These are phyloP conservation scores for Noctua comes DNA, from an alignment of 2,888 invertebrate genomes.

Conservation along the genomic window DNA sequence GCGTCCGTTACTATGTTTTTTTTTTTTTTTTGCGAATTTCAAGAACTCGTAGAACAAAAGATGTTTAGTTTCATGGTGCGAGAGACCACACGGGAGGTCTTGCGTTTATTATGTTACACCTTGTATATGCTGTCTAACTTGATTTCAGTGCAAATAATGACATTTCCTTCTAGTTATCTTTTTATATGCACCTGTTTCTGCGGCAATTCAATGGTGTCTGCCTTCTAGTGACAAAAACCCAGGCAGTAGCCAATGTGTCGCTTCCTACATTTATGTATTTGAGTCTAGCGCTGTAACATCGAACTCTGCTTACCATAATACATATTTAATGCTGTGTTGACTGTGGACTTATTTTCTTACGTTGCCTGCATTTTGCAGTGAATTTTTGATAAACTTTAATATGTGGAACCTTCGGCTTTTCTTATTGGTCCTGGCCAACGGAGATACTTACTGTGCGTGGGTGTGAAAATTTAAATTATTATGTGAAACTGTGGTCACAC, in stretches of 20 bases:
- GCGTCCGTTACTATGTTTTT: too few species aligned
- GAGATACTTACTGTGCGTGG: not conserved
- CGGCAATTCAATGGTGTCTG: not conserved
- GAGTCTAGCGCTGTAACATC: constrained; percentile 9
- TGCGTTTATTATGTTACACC: too few species aligned
- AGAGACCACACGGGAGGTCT: too few species aligned
- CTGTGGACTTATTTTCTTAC: not conserved
- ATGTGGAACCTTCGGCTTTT: not conserved
- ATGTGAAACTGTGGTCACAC: not conserved
- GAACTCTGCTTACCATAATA: constrained; percentile 39
- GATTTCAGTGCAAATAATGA: too few species aligned
- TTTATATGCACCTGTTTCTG: not conserved
- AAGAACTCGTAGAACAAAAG: too few species aligned
- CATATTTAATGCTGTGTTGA: constrained; percentile 24
- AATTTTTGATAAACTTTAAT: constrained; percentile 4
- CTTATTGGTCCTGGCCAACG: not conserved
- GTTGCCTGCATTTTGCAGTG: not conserved
- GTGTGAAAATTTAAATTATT: not conserved
- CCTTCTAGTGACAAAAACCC: not conserved
- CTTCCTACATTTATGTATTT: constrained; percentile 28
- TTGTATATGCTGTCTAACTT: too few species aligned
- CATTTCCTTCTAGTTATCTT: too few species aligned
- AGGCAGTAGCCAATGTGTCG: not conserved
- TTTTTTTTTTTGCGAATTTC: too few species aligned
- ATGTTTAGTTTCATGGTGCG: too few species aligned